A percentile compares a stretch with the other conserved stretches of the same genome.
Conservation (phyloP, 2,113 vertebrate genomes). For the Todiramphus saurophagus region DNA sequence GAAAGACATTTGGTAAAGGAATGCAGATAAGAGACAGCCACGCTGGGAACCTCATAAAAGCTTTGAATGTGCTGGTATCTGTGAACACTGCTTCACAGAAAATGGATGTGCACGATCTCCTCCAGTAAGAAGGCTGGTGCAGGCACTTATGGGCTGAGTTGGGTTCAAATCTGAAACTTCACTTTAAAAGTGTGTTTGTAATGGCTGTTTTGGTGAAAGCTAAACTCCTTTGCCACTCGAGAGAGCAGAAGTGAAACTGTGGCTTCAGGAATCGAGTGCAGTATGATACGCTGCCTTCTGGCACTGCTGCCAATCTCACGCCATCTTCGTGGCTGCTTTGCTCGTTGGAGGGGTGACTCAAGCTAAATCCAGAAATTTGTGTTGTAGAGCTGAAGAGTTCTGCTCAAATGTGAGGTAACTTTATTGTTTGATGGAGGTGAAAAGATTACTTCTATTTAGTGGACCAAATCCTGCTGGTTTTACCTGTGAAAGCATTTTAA, state of each 20-base stretch:
- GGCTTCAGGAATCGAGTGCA: not conserved
- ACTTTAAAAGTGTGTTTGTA: not conserved
- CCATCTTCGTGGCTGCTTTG: not conserved
- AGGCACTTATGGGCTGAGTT: not conserved
- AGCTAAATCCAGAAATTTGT: not conserved
- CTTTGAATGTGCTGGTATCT: not conserved
- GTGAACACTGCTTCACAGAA: not conserved
- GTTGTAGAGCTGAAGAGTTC: not conserved
- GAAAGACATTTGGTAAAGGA: not conserved
- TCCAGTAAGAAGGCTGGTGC: not conserved
- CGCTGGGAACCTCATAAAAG: not conserved
- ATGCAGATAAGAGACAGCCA: not conserved
- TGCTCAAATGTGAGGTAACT: not conserved
- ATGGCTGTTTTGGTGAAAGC: not conserved
- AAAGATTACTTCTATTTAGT: not conserved
- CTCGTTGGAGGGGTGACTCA: not conserved
- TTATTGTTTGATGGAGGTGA: not conserved
- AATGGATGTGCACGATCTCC: rapidly evolving
- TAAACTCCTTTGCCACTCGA: not conserved
- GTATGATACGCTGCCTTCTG: not conserved
- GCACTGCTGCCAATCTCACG: not conserved
- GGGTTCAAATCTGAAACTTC: not conserved
- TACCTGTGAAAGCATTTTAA: not conserved
- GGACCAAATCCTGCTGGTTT: not conserved
- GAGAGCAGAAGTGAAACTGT: not conserved